Conservation (phyloP, 2,797 vertebrate species). For the Anniella stebbinsi region DNA sequence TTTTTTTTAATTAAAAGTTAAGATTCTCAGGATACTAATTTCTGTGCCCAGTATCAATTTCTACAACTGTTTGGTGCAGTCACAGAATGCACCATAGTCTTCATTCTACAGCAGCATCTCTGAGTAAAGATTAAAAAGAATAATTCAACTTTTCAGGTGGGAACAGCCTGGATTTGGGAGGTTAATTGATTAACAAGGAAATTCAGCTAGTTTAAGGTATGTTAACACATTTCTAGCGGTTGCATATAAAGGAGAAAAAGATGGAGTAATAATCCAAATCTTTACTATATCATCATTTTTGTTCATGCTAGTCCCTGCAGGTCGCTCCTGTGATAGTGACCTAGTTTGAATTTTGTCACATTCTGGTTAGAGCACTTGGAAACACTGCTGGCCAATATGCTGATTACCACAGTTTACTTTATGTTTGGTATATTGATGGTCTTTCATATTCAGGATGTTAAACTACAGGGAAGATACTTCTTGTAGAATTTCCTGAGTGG, state of each 20-base stretch:
- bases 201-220: background rate
- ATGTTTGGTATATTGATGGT: background rate
- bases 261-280: background rate
- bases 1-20: background rate
- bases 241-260: background rate
- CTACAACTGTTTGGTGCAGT: background rate
- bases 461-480: constrained; percentile 6
- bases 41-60: background rate
- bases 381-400: background rate
- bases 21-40: background rate
- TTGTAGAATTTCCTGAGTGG: background rate
- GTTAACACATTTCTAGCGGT: background rate
- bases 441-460: background rate
- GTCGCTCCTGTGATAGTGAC: background rate
- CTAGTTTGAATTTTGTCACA: background rate
- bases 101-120: background rate
- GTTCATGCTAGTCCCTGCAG: background rate
- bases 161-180: background rate
- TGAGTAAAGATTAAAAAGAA: background rate
- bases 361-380: background rate
- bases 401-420: accelerated
- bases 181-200: background rate
- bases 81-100: background rate
- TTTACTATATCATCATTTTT: background rate
- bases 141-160: background rate